phyloP scores from a whole-genome alignment of 1,140 invertebrate genomes.

The Drosophila tristis region DNA sequence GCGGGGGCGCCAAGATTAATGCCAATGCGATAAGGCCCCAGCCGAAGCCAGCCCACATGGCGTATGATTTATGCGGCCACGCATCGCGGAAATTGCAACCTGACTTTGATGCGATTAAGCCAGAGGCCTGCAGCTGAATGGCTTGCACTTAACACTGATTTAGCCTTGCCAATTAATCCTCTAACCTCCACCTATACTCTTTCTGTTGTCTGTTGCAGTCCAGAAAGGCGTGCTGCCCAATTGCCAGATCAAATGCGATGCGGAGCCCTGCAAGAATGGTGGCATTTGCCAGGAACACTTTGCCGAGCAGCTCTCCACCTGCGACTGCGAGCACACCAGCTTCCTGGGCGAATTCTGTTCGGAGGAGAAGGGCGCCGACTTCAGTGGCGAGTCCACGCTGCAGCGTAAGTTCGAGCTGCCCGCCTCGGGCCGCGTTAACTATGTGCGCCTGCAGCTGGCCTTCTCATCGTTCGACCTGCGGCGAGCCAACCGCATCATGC shows the following conservation, averaged over 20 bases:
- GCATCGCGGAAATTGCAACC: slow-evolving; percentile 70
- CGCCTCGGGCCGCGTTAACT: slow-evolving; percentile 86
- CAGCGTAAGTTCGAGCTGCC: slow-evolving; percentile 90
- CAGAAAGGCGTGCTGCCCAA: slow-evolving; percentile 89
- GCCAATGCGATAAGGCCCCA: slow-evolving; percentile 71
- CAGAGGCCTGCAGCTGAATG: not conserved
- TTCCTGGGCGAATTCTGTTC: slow-evolving; percentile 92
- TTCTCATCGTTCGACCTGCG: slow-evolving; percentile 92
- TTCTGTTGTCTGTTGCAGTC: slow-evolving; percentile 33
- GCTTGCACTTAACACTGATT: slow-evolving; percentile 32
- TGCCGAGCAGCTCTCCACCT: slow-evolving; percentile 91
- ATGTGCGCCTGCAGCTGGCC: slow-evolving; percentile 91
- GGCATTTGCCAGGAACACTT: slow-evolving; percentile 96
- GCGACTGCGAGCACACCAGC: slow-evolving; percentile 94
- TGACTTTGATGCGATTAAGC: slow-evolving; percentile 73
- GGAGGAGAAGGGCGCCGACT: slow-evolving; percentile 93
- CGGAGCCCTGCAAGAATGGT: slow-evolving; percentile 93
- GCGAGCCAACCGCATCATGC: slow-evolving; percentile 90
- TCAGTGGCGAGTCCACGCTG: slow-evolving; percentile 93
- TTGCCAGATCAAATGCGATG: slow-evolving; percentile 95
- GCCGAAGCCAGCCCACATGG: slow-evolving; percentile 45
- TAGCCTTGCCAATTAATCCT: not conserved
- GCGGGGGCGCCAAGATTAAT: slow-evolving; percentile 72
- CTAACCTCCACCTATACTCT: not conserved
- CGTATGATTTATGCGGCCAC: slow-evolving; percentile 79